Evolutionary conservation across 30 jellyfish, hydroid and myxozoan species (phyloP), one percentile per base, ranked within the genome.

Genomic region (Hydractinia echinata): DNA sequence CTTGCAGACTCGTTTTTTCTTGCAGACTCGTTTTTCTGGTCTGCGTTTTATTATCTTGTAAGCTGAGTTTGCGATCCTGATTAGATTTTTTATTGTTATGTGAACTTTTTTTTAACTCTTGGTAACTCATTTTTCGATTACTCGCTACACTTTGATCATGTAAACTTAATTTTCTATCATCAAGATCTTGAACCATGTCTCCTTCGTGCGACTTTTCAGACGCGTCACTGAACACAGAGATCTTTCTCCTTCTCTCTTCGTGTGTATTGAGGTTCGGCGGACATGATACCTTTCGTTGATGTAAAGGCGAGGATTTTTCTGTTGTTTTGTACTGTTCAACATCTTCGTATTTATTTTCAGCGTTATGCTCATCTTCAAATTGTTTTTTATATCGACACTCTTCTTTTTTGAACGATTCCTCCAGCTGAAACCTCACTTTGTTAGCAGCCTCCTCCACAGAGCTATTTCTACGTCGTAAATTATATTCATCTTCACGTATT

Each of bases 351-450:
- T 30, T 30, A 30, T 30, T 30, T 6, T 64, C 74, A 64, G 0
- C 13, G 18, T 71, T 60, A 20, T 71, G 60, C 10, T 48, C 15
- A 8, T 8, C 53, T 7, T 71, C 81, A 71, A 71, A 71, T 8
- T 71, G 68, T 71, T 71, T 52, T 4, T 49, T 21, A 55, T 21
- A 76, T 9, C 54, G 84, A 53, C 3, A n/a, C 10, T 53, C 84
- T 50, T 76, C 84, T 55, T 51, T 54, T 21, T 19, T 76, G 54
- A 76, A 76, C 6, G 84, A 76, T 55, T 76, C 84, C 48, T 76
- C 77, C 4, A 76, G 84, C 16, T 76, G 51, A 76, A 51, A 51
- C 8, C 84, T 48, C 6, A 76, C 84, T 15, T 18, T 51, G 30
- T 54, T 76, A 20, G 74, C 39, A 20, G 78, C 54, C 19, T 21